phyloP scores from a whole-genome alignment of 2,888 invertebrate species.

The Trachelus stipa region DNA sequence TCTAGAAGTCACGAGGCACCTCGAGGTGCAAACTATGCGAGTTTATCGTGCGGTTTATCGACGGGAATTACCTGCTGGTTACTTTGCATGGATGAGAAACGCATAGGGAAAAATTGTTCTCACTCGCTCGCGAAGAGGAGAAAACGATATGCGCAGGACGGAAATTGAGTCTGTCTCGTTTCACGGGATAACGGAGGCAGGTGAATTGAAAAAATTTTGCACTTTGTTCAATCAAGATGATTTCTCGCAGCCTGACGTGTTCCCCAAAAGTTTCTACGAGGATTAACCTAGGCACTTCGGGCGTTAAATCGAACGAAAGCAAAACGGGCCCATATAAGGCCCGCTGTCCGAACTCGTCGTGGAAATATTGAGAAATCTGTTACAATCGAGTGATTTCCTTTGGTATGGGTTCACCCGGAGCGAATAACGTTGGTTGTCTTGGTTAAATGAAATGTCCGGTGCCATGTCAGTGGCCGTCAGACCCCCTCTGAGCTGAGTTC shows the following conservation, averaged over 20 bases:
- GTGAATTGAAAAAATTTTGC: neutral
- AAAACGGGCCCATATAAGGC: conserved; percentile 19
- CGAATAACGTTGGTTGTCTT: conserved; percentile 26
- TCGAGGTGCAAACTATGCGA: conserved; percentile 17
- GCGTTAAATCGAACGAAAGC: conserved; percentile 8
- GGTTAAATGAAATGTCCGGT: conserved; percentile 49
- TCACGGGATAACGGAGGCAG: neutral
- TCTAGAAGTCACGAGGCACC: conserved; percentile 30
- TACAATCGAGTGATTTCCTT: conserved; percentile 27
- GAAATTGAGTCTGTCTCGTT: neutral
- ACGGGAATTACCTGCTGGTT: neutral
- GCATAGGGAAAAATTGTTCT: neutral
- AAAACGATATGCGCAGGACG: neutral
- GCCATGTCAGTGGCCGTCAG: conserved; percentile 45
- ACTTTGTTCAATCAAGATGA: neutral
- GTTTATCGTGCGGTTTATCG: conserved; percentile 33
- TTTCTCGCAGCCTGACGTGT: neutral
- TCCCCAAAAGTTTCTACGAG: neutral
- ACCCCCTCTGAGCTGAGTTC: conserved; percentile 40
- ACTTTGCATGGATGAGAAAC: neutral
- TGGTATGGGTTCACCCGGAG: conserved; percentile 15
- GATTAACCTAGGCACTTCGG: neutral
- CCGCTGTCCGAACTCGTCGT: neutral
- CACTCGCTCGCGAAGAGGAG: neutral
- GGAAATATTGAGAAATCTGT: conserved; percentile 53